A percentile compares a stretch with the other conserved stretches of the same genome.
phyloP scores from a whole-genome alignment of 2,113 vertebrate genomes.

The Epinephelus fuscoguttatus region DNA sequence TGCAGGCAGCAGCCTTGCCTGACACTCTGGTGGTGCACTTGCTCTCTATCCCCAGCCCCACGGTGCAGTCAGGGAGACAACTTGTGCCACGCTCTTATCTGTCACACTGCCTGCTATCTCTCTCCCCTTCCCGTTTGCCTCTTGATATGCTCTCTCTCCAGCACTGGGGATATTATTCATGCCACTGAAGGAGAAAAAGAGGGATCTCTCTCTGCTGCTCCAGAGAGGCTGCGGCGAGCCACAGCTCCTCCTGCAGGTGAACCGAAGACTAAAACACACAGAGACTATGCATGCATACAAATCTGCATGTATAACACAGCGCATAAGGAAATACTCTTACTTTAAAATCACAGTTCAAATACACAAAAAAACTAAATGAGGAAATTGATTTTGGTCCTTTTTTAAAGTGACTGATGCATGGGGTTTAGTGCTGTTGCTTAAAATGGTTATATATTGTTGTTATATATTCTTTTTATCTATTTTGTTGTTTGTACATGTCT shows the following conservation, averaged over 20 bases:
- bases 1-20: conserved; percentile 74
- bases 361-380: background rate
- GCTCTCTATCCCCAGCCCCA: conserved; percentile 71
- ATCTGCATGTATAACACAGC: background rate
- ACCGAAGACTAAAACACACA: conserved; percentile 55
- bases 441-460: too few relatives aligned
- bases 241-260: conserved; percentile 89
- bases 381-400: too few relatives aligned
- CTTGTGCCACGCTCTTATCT: conserved; percentile 80
- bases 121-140: conserved; percentile 74
- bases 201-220: conserved; percentile 76
- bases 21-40: conserved; percentile 79
- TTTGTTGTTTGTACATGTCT: too few relatives aligned
- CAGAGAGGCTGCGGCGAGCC: conserved; percentile 73
- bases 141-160: conserved; percentile 78
- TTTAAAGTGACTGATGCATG: too few relatives aligned
- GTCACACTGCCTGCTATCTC: conserved; percentile 81
- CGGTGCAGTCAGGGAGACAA: conserved; percentile 76
- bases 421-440: too few relatives aligned
- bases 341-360: conserved; percentile 26
- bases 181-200: conserved; percentile 80
- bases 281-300: background rate
- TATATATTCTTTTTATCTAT: too few relatives aligned
- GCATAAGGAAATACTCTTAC: conserved; percentile 29
- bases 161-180: conserved; percentile 78